Evolutionary conservation across 2,888 invertebrate species (phyloP).

Genomic region (Monopis laevigella): DNA sequence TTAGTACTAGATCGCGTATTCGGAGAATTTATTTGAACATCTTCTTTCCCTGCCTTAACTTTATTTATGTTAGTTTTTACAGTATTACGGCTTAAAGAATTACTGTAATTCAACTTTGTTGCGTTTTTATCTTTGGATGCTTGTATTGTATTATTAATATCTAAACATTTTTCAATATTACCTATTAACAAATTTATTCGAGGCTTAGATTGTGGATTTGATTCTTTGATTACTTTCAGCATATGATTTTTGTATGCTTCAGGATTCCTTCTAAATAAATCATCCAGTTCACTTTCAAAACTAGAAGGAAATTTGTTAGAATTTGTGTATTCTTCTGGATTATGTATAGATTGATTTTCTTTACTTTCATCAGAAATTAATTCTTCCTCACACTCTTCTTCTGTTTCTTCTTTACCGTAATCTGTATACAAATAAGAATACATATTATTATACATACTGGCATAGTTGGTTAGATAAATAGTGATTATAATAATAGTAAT

Average conservation of each 20-base stretch:
- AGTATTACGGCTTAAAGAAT: not conserved
- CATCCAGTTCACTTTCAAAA: not conserved
- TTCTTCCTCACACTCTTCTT: too few species aligned
- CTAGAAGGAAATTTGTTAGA: too few species aligned
- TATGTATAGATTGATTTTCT: too few species aligned
- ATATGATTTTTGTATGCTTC: conserved; percentile 2
- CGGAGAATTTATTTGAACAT: not conserved
- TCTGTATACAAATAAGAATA: too few species aligned
- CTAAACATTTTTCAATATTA: not conserved
- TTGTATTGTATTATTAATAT: not conserved
- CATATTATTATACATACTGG: too few species aligned
- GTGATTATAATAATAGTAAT: too few species aligned
- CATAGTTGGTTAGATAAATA: too few species aligned
- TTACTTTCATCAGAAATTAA: too few species aligned
- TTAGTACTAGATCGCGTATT: too few species aligned
- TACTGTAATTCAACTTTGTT: not conserved
- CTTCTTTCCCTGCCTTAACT: not conserved
- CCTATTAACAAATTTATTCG: not conserved
- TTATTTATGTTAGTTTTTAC: not conserved
- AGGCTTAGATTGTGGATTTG: not conserved
- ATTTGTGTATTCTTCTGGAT: too few species aligned
- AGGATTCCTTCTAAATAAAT: not conserved
- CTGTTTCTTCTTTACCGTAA: too few species aligned
- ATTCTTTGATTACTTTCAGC: conserved; percentile 3
- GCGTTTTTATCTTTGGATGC: not conserved